Percentiles rank a stretch among this genome's conserved stretches.
Conservation (phyloP, 1,140 invertebrate genomes). For the Macrostomum lignano region DNA sequence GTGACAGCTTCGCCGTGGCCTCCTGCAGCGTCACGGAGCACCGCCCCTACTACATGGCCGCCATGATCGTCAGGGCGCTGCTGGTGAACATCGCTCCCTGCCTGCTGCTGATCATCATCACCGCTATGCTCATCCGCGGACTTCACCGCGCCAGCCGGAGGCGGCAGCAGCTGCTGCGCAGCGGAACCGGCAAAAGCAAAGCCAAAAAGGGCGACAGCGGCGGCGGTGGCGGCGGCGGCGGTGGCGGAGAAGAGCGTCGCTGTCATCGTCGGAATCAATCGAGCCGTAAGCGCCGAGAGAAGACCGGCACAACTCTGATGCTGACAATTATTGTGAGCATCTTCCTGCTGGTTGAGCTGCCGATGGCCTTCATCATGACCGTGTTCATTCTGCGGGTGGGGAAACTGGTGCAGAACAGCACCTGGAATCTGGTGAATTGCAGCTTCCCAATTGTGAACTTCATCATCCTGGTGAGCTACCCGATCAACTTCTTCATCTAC, state of each 20-base stretch:
- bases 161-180: constrained; percentile 12
- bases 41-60: constrained; percentile 32
- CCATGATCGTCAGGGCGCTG: constrained; percentile 37
- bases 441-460: constrained; percentile 28
- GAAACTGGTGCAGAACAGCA: constrained; percentile 22
- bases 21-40: constrained; percentile 14
- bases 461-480: constrained; percentile 55
- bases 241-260: too few species aligned
- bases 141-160: constrained; percentile 53
- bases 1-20: constrained; percentile 26
- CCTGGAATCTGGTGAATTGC: constrained; percentile 42
- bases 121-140: constrained; percentile 47
- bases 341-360: constrained; percentile 62
- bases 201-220: constrained; percentile 48
- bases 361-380: constrained; percentile 42
- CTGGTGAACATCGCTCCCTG: constrained; percentile 59
- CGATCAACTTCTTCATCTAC: constrained; percentile 66
- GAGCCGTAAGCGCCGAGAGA: too few species aligned
- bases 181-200: too few species aligned
- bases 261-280: too few species aligned
- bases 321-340: constrained; percentile 70
- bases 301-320: constrained; percentile 72
- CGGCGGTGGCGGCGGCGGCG: background rate
- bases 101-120: constrained; percentile 50
- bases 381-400: constrained; percentile 40